A percentile compares a stretch with the other conserved stretches of the same genome.
Conservation (phyloP, 2,888 invertebrate species). For the Strigamia crassipes region DNA sequence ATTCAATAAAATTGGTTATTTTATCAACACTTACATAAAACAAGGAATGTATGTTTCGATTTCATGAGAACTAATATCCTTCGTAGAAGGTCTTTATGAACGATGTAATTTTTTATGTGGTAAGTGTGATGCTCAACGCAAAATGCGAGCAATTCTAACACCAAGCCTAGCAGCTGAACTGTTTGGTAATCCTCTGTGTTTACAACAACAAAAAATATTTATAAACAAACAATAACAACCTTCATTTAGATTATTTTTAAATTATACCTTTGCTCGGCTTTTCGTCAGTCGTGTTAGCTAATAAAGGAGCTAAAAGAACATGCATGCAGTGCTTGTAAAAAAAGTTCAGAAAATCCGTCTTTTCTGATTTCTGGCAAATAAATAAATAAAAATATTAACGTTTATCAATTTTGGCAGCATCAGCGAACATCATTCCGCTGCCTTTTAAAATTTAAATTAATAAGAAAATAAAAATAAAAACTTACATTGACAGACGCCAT, state of each 20-base stretch:
- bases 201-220: slow-evolving; percentile 50
- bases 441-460: background rate
- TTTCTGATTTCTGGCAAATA: slow-evolving; percentile 78
- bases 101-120: slow-evolving; percentile 96
- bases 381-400: slow-evolving; percentile 24
- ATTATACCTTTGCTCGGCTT: slow-evolving; percentile 72
- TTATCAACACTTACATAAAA: slow-evolving; percentile 69
- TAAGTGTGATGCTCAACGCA: slow-evolving; percentile 99
- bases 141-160: slow-evolving; percentile 93
- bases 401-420: no score
- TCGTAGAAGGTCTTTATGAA: slow-evolving; percentile 93
- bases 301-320: slow-evolving; percentile 85
- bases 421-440: no score
- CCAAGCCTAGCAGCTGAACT: slow-evolving; percentile 91
- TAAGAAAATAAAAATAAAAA: slow-evolving; percentile 23
- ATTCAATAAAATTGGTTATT: background rate
- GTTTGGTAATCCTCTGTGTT: slow-evolving; percentile 89
- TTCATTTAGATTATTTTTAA: background rate
- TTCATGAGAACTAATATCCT: slow-evolving; percentile 95
- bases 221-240: background rate
- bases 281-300: slow-evolving; percentile 89
- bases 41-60: slow-evolving; percentile 95
- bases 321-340: slow-evolving; percentile 99
- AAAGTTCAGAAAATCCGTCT: slow-evolving; percentile 96
- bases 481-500: slow-evolving; percentile 77